These are phyloP conservation scores for Tragelaphus scriptus DNA, from an alignment of 2,113 vertebrate genomes.

Conservation along the genomic window DNA sequence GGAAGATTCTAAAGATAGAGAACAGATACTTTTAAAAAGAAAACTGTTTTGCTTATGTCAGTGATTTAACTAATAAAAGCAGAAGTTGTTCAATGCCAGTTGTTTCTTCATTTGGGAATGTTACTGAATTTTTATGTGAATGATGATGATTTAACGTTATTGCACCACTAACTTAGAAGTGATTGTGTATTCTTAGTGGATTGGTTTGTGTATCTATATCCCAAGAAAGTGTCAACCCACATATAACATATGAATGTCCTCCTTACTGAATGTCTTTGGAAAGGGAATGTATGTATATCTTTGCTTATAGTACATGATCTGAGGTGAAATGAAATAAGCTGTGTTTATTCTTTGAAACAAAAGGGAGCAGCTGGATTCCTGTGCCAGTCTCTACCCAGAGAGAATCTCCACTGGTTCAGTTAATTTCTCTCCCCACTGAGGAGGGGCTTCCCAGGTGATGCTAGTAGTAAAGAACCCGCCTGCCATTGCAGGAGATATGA, in stretches of 20 bases:
- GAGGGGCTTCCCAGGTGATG: background rate
- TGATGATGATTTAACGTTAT: background rate
- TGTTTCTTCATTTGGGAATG: background rate
- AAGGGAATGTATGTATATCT: background rate
- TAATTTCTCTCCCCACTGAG: background rate
- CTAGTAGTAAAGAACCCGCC: background rate
- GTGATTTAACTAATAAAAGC: slow-evolving; percentile 59
- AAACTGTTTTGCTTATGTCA: slow-evolving; percentile 67
- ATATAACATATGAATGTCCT: background rate
- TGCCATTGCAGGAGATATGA: background rate
- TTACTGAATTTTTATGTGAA: background rate
- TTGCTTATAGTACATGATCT: background rate
- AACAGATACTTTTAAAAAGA: slow-evolving; percentile 62
- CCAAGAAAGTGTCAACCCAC: background rate
- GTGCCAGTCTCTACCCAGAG: background rate
- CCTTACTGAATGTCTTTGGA: background rate
- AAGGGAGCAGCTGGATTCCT: background rate
- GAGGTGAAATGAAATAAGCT: background rate
- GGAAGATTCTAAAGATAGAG: slow-evolving; percentile 73
- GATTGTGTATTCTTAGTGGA: background rate
- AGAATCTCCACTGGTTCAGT: background rate
- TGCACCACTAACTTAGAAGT: background rate
- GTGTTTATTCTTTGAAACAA: background rate
- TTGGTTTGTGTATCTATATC: background rate
- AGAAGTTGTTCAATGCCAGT: background rate